Conservation (phyloP, 2,113 vertebrate species). For the Cyprinodon tularosa region DNA sequence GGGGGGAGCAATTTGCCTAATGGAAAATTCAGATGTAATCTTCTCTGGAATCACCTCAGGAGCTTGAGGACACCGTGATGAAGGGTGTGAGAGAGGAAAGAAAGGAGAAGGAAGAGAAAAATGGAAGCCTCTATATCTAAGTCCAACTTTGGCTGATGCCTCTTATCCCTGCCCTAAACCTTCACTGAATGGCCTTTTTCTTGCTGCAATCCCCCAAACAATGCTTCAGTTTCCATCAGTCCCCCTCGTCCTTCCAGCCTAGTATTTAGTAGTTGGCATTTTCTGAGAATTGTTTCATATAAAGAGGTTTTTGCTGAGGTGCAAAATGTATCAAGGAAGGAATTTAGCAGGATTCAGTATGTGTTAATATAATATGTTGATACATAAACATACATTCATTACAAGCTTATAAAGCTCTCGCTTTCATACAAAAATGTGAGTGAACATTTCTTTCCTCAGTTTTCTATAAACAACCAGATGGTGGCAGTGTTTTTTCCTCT, state of each 20-base stretch:
- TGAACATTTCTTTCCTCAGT: neutral
- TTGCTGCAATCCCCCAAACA: constrained; percentile 51
- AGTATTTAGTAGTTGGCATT: constrained; percentile 26
- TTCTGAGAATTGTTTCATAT: constrained; percentile 6
- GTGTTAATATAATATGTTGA: neutral
- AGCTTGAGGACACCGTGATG: constrained; percentile 27
- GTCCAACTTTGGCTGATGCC: constrained; percentile 42
- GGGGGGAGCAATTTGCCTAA: constrained; percentile 72
- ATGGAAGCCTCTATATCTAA: constrained; percentile 60
- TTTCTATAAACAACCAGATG: constrained; percentile 45
- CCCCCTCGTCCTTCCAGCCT: neutral
- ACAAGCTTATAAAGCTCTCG: too few relatives aligned
- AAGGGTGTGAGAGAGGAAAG: constrained; percentile 5
- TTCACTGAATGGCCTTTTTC: constrained; percentile 47
- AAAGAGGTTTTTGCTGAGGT: neutral
- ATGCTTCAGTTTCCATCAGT: constrained; percentile 25
- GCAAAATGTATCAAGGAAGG: neutral
- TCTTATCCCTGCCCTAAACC: constrained; percentile 48
- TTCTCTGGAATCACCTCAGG: constrained; percentile 43
- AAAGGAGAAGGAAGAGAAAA: constrained; percentile 15
- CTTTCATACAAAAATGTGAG: neutral
- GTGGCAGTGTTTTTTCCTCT: constrained; percentile 50
- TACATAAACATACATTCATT: neutral
- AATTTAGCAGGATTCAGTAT: neutral
- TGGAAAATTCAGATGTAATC: constrained; percentile 71